Conservation (phyloP, 1,140 invertebrate genomes). For the Geopemphigus sp. region DNA sequence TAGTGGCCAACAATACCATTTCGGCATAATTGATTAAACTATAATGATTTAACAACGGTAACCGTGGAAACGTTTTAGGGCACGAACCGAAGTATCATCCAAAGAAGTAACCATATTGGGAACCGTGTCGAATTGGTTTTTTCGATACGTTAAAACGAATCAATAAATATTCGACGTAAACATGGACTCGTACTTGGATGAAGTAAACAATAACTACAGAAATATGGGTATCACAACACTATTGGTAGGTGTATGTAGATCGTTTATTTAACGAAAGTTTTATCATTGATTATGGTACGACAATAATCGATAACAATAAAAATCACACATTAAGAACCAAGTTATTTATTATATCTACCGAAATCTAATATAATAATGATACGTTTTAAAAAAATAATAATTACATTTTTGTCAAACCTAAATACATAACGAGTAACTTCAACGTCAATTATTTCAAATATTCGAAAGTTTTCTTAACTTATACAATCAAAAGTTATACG, state of each 20-base stretch:
- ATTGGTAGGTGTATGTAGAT: background rate
- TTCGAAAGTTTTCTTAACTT: too few relatives aligned
- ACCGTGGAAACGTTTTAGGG: background rate
- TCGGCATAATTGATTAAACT: too few relatives aligned
- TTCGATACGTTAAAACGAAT: background rate
- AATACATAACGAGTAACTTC: too few relatives aligned
- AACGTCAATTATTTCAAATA: too few relatives aligned
- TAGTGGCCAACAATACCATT: too few relatives aligned
- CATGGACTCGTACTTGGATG: constrained; percentile 26
- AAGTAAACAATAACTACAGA: constrained; percentile 41
- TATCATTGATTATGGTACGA: background rate
- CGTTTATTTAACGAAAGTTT: background rate
- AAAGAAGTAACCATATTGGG: background rate
- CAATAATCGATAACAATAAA: background rate
- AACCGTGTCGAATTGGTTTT: too few relatives aligned
- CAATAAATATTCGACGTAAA: background rate
- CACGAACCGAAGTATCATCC: background rate
- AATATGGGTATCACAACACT: constrained; percentile 25
- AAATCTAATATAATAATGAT: too few relatives aligned
- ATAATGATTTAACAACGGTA: constrained; percentile 5
- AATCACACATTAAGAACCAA: background rate
- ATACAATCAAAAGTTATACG: too few relatives aligned
- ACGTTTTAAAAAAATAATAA: too few relatives aligned
- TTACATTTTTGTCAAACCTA: too few relatives aligned
- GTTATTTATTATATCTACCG: background rate